Percentiles rank a stretch among this genome's conserved stretches.
Evolutionary conservation across 1,140 invertebrate species (phyloP).

Genomic region (Rhizoglyphus robini): DNA sequence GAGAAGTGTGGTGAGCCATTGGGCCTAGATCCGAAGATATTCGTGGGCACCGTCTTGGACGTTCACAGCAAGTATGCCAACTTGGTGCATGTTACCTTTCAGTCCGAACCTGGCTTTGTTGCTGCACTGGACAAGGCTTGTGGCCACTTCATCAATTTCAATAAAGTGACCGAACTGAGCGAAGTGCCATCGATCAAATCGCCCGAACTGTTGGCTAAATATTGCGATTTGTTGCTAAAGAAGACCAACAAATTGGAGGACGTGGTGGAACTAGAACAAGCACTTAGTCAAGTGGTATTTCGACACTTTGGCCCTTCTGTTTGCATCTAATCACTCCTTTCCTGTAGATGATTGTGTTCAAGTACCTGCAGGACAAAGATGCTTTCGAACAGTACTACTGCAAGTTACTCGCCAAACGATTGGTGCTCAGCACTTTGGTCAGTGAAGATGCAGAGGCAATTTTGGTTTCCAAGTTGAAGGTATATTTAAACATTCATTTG

Average conservation of each 20-base stretch:
- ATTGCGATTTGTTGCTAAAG: slow-evolving; percentile 91
- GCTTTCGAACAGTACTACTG: slow-evolving; percentile 99
- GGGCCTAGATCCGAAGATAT: slow-evolving; percentile 77
- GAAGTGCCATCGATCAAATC: slow-evolving; percentile 81
- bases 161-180: slow-evolving; percentile 64
- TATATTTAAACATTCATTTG: no score
- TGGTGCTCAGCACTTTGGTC: slow-evolving; percentile 93
- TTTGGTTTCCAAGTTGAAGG: slow-evolving; percentile 98
- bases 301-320: neutral
- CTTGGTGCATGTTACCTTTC: slow-evolving; percentile 81
- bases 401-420: slow-evolving; percentile 93
- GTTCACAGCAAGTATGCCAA: slow-evolving; percentile 96
- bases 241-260: slow-evolving; percentile 97
- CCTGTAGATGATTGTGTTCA: slow-evolving; percentile 86
- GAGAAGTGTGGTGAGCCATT: slow-evolving; percentile 88
- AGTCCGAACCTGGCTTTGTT: slow-evolving; percentile 60
- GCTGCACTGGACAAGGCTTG: slow-evolving; percentile 50
- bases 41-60: slow-evolving; percentile 90
- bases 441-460: slow-evolving; percentile 97
- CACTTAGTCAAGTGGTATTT: slow-evolving; percentile 62
- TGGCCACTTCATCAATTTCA: slow-evolving; percentile 92
- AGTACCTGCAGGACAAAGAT: slow-evolving; percentile 99
- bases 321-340: neutral
- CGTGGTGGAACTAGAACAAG: slow-evolving; percentile 96
- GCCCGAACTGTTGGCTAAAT: slow-evolving; percentile 90